A percentile compares a stretch with the other conserved stretches of the same genome.
phyloP scores from a whole-genome alignment of 1,140 invertebrate species.

The Gerris buenoi region DNA sequence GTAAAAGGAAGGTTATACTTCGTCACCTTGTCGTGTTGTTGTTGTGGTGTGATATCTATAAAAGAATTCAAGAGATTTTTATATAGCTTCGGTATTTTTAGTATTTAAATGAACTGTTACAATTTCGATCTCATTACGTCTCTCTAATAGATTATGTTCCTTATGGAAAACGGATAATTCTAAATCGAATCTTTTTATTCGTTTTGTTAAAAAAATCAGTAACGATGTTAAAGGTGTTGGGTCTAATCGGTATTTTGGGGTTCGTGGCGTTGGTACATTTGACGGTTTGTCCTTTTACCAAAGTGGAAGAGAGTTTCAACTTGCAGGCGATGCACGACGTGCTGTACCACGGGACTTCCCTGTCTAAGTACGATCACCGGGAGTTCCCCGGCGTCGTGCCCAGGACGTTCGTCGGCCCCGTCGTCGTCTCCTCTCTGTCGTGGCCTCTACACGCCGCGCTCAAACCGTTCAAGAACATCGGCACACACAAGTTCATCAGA shows the following conservation, averaged over 20 bases:
- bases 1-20: neutral
- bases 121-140: neutral
- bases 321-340: conserved; percentile 96
- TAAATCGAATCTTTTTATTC: neutral
- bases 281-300: conserved; percentile 84
- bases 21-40: neutral
- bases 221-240: neutral
- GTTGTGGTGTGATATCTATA: neutral
- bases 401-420: conserved; percentile 83
- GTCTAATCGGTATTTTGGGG: conserved; percentile 1
- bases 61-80: neutral
- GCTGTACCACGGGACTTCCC: conserved; percentile 69
- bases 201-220: neutral
- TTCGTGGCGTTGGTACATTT: conserved; percentile 59
- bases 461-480: conserved; percentile 37
- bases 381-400: conserved; percentile 98
- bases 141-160: neutral
- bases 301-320: conserved; percentile 99
- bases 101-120: neutral
- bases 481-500: conserved; percentile 69
- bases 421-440: conserved; percentile 66
- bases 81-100: neutral
- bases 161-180: neutral
- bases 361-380: conserved; percentile 91
- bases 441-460: conserved; percentile 55